A percentile compares a stretch with the other conserved stretches of the same genome.
Conservation (phyloP, 2,888 invertebrate species). For the Boloria euphrosyne region DNA sequence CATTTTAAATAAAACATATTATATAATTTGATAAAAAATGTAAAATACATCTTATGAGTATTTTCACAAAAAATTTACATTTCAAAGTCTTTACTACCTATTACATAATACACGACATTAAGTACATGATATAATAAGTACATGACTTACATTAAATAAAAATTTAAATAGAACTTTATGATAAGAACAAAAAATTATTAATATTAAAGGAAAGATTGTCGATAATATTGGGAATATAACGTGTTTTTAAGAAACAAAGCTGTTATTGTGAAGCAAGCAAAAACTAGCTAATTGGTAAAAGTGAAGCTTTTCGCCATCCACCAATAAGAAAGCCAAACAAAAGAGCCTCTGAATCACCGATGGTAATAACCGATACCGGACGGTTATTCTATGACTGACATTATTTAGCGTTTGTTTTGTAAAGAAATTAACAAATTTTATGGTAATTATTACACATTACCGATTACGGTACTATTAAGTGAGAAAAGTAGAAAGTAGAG, state of each 20-base stretch:
- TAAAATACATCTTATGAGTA: neutral
- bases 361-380: slow-evolving; percentile 41
- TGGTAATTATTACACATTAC: slow-evolving; percentile 31
- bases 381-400: slow-evolving; percentile 51
- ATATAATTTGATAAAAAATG: neutral
- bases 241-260: slow-evolving; percentile 74
- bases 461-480: too few relatives aligned
- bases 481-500: slow-evolving; percentile 50
- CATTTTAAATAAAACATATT: too few relatives aligned
- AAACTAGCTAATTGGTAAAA: slow-evolving; percentile 76
- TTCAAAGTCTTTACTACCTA: neutral
- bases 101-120: too few relatives aligned
- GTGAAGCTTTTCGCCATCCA: slow-evolving; percentile 69
- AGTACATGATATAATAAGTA: too few relatives aligned
- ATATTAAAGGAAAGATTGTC: slow-evolving; percentile 54
- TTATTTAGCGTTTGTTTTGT: slow-evolving; percentile 37
- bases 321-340: slow-evolving; percentile 69
- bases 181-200: neutral
- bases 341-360: slow-evolving; percentile 60
- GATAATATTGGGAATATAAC: slow-evolving; percentile 61
- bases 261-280: slow-evolving; percentile 60
- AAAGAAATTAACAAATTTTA: slow-evolving; percentile 46
- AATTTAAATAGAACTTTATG: too few relatives aligned
- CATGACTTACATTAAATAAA: too few relatives aligned
- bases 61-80: neutral